Percentiles rank a stretch among this genome's conserved stretches.
These are phyloP conservation scores for Ditula angustiorana DNA, from an alignment of 2,888 invertebrate species.

Conservation along the genomic window DNA sequence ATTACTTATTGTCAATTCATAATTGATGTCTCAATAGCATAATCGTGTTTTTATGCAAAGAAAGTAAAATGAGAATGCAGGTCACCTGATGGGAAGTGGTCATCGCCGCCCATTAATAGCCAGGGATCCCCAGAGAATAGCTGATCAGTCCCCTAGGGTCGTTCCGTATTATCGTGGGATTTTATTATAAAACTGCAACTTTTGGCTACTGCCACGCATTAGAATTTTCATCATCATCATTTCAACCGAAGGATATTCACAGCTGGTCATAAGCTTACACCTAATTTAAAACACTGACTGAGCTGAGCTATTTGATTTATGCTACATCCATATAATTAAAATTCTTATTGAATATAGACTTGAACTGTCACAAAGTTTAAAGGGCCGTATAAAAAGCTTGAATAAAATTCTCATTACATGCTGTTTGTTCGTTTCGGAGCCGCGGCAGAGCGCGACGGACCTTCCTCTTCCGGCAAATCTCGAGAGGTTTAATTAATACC, in stretches of 20 bases:
- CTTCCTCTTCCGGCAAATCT: conserved; percentile 69
- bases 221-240: background rate
- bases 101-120: too few relatives aligned
- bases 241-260: background rate
- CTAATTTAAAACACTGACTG: background rate
- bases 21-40: background rate
- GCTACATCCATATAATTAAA: conserved; percentile 38
- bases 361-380: conserved; percentile 61
- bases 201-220: background rate
- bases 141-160: too few relatives aligned
- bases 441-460: conserved; percentile 62
- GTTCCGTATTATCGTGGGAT: too few relatives aligned
- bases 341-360: conserved; percentile 44
- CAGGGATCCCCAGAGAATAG: too few relatives aligned
- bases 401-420: conserved; percentile 69
- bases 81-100: too few relatives aligned
- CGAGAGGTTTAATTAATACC: conserved; percentile 52
- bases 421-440: conserved; percentile 66
- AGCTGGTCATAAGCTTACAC: too few relatives aligned
- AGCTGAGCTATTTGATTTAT: conserved; percentile 33
- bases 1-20: conserved; percentile 14
- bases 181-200: background rate
- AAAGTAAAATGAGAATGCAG: too few relatives aligned
- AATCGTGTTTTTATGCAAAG: background rate
- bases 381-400: conserved; percentile 68